Percentiles rank a stretch among this genome's conserved stretches.
Evolutionary conservation across 2,113 vertebrate species (phyloP).

Genomic region (Entomyzon cyanotis): DNA sequence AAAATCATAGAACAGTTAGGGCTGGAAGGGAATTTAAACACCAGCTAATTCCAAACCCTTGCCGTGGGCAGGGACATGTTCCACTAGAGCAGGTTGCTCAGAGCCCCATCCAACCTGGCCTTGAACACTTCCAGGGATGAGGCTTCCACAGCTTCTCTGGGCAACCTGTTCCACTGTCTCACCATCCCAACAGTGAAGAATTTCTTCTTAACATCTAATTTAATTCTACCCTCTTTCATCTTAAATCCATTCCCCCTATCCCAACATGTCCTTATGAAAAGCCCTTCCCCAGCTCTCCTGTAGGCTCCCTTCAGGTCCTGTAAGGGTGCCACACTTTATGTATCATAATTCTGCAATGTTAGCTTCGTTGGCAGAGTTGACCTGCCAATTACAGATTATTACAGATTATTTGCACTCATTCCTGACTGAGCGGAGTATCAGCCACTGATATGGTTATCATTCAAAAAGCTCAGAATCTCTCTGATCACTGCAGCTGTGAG

Average conservation of each 20-base stretch:
- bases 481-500: constrained; percentile 9
- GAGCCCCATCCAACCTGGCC: neutral
- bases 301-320: neutral
- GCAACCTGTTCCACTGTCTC: neutral
- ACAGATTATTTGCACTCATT: neutral
- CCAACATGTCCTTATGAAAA: neutral
- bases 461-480: neutral
- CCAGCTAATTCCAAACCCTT: neutral
- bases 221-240: neutral
- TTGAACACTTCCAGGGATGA: neutral
- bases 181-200: neutral
- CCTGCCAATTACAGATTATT: neutral
- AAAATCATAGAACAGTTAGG: neutral
- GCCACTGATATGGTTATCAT: neutral
- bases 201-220: neutral
- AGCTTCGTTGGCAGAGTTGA: neutral
- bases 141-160: neutral
- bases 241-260: neutral
- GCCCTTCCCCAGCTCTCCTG: neutral
- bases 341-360: neutral
- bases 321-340: neutral
- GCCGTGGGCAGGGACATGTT: neutral
- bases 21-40: neutral
- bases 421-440: neutral
- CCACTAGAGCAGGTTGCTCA: neutral